Evolutionary conservation across 2,888 invertebrate species (phyloP).

Genomic region (Patella pellucida): DNA sequence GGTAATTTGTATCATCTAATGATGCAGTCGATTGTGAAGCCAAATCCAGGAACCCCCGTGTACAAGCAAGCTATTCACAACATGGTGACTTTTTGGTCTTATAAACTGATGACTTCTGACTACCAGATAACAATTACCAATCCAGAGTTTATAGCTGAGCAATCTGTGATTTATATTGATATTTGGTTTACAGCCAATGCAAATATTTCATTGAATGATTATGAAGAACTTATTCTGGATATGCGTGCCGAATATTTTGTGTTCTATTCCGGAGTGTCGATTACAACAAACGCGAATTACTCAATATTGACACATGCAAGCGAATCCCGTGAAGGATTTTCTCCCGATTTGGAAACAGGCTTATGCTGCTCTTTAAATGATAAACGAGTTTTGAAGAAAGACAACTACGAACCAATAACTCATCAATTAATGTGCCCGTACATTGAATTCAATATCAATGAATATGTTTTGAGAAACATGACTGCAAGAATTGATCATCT

Average conservation of each 20-base stretch:
- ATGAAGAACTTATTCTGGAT: too few relatives aligned
- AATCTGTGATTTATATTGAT: background rate
- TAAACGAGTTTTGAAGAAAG: background rate
- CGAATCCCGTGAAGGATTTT: too few relatives aligned
- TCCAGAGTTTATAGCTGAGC: background rate
- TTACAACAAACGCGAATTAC: too few relatives aligned
- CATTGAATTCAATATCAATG: background rate
- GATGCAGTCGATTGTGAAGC: background rate
- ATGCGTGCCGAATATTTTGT: background rate
- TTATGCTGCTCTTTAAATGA: background rate
- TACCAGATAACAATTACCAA: background rate
- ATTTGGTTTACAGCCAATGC: too few relatives aligned
- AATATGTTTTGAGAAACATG: background rate
- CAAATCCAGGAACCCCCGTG: background rate
- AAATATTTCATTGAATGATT: too few relatives aligned
- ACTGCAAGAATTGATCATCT: background rate
- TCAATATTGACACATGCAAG: too few relatives aligned
- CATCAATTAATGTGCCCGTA: background rate
- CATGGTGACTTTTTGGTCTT: background rate
- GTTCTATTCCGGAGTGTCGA: too few relatives aligned
- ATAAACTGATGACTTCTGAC: background rate
- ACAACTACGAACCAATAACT: background rate
- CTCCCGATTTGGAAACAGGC: background rate
- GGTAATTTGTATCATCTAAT: background rate
- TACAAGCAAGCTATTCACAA: background rate